Percentiles rank a stretch among this genome's conserved stretches.
Evolutionary conservation across 1,140 invertebrate species (phyloP).

Genomic region (Neoseiulus cucumeris): DNA sequence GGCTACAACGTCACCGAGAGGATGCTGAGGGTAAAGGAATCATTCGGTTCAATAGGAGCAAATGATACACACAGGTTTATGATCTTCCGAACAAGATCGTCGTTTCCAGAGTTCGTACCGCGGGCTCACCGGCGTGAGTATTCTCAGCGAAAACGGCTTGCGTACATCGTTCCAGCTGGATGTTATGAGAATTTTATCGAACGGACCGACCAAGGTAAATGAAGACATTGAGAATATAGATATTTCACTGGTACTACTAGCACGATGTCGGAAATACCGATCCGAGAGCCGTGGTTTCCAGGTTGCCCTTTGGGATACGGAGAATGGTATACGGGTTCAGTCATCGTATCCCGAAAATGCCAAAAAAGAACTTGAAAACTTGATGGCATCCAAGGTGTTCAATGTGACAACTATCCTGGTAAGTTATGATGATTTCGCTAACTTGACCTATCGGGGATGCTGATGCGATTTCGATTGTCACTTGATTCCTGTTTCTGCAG

Average conservation of each 20-base stretch:
- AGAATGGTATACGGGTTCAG: neutral
- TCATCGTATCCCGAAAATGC: neutral
- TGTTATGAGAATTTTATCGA: neutral
- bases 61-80: too few species aligned
- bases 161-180: neutral
- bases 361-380: neutral
- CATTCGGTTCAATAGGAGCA: too few species aligned
- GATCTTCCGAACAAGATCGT: neutral
- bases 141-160: neutral
- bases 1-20: neutral
- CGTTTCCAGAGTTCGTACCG: neutral
- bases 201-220: neutral
- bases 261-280: neutral
- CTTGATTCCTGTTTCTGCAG: neutral
- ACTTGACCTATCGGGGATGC: too few species aligned
- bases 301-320: neutral
- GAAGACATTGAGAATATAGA: neutral
- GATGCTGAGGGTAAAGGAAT: neutral
- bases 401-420: conserved; percentile 1
- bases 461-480: too few species aligned
- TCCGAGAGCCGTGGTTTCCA: neutral
- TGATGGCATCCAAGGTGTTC: conserved; percentile 1
- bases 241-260: too few species aligned
- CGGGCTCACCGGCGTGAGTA: neutral
- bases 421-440: neutral